Evolutionary conservation across 2,888 invertebrate species (phyloP).

Genomic region (Slavum lentiscoides): DNA sequence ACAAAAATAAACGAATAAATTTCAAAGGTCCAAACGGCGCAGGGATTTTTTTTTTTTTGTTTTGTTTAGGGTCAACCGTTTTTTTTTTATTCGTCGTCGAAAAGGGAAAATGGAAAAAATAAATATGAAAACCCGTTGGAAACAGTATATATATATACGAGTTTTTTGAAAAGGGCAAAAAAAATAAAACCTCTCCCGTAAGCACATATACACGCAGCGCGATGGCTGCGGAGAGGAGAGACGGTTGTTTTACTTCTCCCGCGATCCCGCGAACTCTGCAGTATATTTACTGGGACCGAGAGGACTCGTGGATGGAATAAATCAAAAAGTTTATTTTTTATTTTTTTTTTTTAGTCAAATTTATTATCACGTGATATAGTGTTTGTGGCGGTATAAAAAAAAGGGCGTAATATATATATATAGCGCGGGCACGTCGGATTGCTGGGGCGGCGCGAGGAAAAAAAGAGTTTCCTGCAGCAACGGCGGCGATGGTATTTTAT

Average conservation of each 20-base stretch:
- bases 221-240: not conserved
- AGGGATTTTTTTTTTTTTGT: too few species aligned
- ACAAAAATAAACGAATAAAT: conserved; percentile 39
- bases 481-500: not conserved
- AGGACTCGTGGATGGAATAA: conserved; percentile 53
- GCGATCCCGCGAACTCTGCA: conserved; percentile 1
- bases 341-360: conserved; percentile 56
- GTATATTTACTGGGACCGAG: not conserved
- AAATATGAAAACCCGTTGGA: conserved; percentile 27
- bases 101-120: conserved; percentile 42
- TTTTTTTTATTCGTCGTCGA: not conserved
- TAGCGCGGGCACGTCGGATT: not conserved
- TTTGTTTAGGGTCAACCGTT: conserved; percentile 41
- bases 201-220: not conserved
- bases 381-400: conserved; percentile 38
- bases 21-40: conserved; percentile 43
- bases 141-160: not conserved
- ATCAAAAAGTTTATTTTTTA: conserved; percentile 55
- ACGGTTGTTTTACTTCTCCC: conserved; percentile 43
- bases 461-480: conserved; percentile 53
- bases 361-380: conserved; percentile 57
- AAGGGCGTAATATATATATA: too few species aligned
- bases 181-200: too few species aligned
- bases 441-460: conserved; percentile 24
- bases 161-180: conserved; percentile 30